Percentiles rank a stretch among this genome's conserved stretches.
phyloP scores from a whole-genome alignment of 2,113 vertebrate genomes.

The Pseudopipra pipra region DNA sequence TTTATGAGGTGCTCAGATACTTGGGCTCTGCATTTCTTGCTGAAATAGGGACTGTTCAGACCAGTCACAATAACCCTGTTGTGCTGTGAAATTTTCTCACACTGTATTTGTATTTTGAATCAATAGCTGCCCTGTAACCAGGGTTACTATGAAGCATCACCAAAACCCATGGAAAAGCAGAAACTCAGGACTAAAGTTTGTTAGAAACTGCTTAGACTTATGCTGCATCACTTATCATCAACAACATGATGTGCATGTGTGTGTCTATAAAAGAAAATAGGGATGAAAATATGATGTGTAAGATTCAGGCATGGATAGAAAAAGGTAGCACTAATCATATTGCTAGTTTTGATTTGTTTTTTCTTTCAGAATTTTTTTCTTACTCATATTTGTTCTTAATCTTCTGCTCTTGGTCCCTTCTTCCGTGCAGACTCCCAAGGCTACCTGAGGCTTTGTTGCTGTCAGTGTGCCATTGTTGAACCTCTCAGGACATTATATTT shows the following conservation, averaged over 20 bases:
- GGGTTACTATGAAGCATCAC: conserved; percentile 36
- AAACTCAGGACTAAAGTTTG: neutral
- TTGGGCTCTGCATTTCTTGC: neutral
- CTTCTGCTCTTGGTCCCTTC: neutral
- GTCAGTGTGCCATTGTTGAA: neutral
- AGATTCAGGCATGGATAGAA: neutral
- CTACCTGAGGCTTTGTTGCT: neutral
- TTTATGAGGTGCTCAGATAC: neutral
- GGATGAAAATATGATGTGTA: neutral
- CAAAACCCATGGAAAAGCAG: neutral
- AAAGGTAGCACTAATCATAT: neutral
- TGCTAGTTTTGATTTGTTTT: neutral
- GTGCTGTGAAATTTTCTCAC: conserved; percentile 31
- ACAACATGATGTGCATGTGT: neutral
- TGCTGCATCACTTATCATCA: neutral
- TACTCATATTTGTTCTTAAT: neutral
- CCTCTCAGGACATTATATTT: neutral
- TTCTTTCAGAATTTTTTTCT: neutral
- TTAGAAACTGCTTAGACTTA: neutral
- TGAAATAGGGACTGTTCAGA: neutral
- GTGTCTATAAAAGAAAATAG: neutral
- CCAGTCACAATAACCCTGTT: neutral
- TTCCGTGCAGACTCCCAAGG: neutral
- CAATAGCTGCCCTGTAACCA: conserved; percentile 47
- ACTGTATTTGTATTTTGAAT: conserved; percentile 39